Percentiles rank a stretch among this genome's conserved stretches.
phyloP scores from a whole-genome alignment of 2,888 invertebrate species.

The Mythimna impura region DNA sequence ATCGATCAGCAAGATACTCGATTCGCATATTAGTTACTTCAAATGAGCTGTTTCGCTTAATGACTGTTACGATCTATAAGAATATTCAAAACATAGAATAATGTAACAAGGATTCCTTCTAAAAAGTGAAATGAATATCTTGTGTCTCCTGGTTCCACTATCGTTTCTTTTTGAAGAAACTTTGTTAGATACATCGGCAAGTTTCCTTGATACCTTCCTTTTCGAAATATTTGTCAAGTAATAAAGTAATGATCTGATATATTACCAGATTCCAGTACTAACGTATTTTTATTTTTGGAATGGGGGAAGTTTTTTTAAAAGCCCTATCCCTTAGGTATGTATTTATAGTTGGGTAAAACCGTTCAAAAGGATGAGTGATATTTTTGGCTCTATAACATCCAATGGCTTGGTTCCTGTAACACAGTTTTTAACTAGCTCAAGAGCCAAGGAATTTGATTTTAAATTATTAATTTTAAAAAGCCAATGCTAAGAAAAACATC shows the following conservation, averaged over 20 bases:
- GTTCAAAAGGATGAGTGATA: not conserved
- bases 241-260: conserved; percentile 56
- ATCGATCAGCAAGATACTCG: not conserved
- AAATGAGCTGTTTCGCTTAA: conserved; percentile 41
- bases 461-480: no score
- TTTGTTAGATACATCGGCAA: conserved; percentile 35
- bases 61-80: conserved; percentile 5
- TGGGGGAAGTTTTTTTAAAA: conserved; percentile 2
- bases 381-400: not conserved
- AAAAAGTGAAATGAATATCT: conserved; percentile 34
- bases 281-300: conserved; percentile 42
- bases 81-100: conserved; percentile 21
- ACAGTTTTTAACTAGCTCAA: no score
- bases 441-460: no score
- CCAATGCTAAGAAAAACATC: not conserved
- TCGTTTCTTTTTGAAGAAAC: conserved; percentile 43
- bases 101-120: conserved; percentile 11
- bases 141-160: conserved; percentile 36
- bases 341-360: not conserved
- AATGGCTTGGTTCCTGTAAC: not conserved
- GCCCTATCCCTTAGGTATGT: not conserved
- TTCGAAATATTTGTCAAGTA: conserved; percentile 40
- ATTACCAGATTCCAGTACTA: conserved; percentile 50
- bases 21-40: conserved; percentile 10
- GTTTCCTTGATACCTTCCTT: conserved; percentile 33